phyloP scores from a whole-genome alignment of 2,888 invertebrate genomes.

The Xanthorhoe spadicearia region DNA sequence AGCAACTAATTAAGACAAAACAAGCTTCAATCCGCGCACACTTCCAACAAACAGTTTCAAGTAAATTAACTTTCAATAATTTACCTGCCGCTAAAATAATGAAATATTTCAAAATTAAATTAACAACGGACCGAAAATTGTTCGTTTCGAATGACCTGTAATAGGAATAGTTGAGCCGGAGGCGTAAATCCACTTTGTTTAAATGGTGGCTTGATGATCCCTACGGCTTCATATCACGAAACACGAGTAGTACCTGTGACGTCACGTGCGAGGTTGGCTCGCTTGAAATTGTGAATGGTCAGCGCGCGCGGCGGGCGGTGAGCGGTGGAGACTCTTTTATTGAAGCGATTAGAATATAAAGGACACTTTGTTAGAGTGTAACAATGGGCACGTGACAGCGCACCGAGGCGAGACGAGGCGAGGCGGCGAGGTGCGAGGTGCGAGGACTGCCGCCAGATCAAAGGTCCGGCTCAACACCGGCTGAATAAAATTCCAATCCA shows the following conservation, averaged over 20 bases:
- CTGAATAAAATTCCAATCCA: conserved; percentile 19
- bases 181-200: neutral
- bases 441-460: neutral
- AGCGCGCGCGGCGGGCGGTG: neutral
- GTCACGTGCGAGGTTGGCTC: neutral
- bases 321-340: neutral
- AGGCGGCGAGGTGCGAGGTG: neutral
- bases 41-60: conserved; percentile 15
- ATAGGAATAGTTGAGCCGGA: neutral
- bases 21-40: conserved; percentile 13
- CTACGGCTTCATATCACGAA: neutral
- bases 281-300: neutral
- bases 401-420: too few species aligned
- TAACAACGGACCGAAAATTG: conserved; percentile 1
- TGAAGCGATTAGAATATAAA: neutral
- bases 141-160: neutral
- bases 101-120: conserved; percentile 3
- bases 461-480: conserved; percentile 25
- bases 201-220: neutral
- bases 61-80: conserved; percentile 25
- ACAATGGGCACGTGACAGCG: neutral
- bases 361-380: neutral
- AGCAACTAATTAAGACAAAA: conserved; percentile 24
- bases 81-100: conserved; percentile 15
- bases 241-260: neutral